Evolutionary conservation across 2,888 invertebrate genomes (phyloP), one percentile per base, ranked within the genome.

Genomic region (Nymphalis urticae): DNA sequence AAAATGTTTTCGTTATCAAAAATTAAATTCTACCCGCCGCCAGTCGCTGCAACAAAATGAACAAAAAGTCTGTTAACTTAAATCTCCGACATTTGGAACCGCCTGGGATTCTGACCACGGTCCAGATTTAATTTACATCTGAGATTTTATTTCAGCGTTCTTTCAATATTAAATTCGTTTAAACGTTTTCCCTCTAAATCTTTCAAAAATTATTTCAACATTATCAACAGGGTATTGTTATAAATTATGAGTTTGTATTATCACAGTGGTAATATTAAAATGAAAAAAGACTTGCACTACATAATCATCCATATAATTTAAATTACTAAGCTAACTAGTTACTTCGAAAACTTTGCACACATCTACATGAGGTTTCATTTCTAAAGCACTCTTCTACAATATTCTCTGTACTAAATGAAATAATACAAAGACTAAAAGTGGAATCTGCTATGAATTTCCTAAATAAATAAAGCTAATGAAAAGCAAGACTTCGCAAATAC

Each of bases 61-160:
- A 72, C 76, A 77, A 75, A 75, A 75, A 75, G 59, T 58, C 62
- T 62, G 74, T 73, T 73, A 75, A 77, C 69, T 56, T 56, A 56
- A 56, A 56, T 76, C 72, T 77, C 73, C 65, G 56, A 64, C 73
- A 68, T 68, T 70, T 64, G 60, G 62, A 74, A 70, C 72, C 72
- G 75, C 75, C 71, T 69, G 70, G 74, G 75, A 79, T 72, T 78
- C 78, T 79, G 79, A 79, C 81, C 82, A 75, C 78, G 73, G 80
- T 62, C 77, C 78, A 79, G 79, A 81, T 81, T 81, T 80, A 79
- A 82, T 82, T 83, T 80, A 79, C 82, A 80, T 80, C 68, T 73
- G 69, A 66, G 67, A 73, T 73, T 75, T 72, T 64, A 71, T 73
- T 70, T 68, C 64, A 62, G 67, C 47, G 62, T 72, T 72, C 68